A percentile compares a stretch with the other conserved stretches of the same genome.
These are phyloP conservation scores for Entomobrya proxima DNA, from an alignment of 2,888 invertebrate species.

Conservation along the genomic window DNA sequence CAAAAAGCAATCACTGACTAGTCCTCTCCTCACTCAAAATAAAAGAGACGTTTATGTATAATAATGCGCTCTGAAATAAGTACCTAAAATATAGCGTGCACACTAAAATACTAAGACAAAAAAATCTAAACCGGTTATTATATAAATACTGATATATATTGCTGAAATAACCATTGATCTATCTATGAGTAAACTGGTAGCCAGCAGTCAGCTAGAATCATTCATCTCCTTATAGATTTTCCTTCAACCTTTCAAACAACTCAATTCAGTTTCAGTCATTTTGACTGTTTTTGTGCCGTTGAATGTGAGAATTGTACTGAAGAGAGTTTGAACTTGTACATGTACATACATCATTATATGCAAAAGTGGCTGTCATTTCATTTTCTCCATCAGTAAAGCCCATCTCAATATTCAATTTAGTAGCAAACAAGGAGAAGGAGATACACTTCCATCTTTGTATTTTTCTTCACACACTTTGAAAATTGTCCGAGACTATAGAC, in stretches of 20 bases:
- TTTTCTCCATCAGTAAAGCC: slow-evolving; percentile 53
- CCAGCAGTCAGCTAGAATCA: slow-evolving; percentile 3
- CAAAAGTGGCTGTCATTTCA: slow-evolving; percentile 57
- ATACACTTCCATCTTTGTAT: too few relatives aligned
- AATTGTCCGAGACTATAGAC: neutral
- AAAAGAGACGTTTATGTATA: slow-evolving; percentile 16
- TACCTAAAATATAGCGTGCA: neutral
- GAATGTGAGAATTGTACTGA: neutral
- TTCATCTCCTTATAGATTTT: slow-evolving; percentile 52
- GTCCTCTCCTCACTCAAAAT: slow-evolving; percentile 7
- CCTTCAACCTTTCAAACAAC: slow-evolving; percentile 30
- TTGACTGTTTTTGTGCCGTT: neutral
- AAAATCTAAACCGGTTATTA: slow-evolving; percentile 48
- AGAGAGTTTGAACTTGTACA: neutral
- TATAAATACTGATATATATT: too few relatives aligned
- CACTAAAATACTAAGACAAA: slow-evolving; percentile 27
- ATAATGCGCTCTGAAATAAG: neutral
- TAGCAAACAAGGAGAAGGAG: slow-evolving; percentile 48
- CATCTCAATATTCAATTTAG: slow-evolving; percentile 60
- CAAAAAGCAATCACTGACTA: slow-evolving; percentile 62
- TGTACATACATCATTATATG: slow-evolving; percentile 25
- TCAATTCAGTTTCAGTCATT: neutral
- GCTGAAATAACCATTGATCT: slow-evolving; percentile 61
- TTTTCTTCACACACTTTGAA: neutral
- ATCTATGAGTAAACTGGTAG: neutral